Conservation (phyloP, 2,797 vertebrate genomes). For the Chloroceryle amazona region DNA sequence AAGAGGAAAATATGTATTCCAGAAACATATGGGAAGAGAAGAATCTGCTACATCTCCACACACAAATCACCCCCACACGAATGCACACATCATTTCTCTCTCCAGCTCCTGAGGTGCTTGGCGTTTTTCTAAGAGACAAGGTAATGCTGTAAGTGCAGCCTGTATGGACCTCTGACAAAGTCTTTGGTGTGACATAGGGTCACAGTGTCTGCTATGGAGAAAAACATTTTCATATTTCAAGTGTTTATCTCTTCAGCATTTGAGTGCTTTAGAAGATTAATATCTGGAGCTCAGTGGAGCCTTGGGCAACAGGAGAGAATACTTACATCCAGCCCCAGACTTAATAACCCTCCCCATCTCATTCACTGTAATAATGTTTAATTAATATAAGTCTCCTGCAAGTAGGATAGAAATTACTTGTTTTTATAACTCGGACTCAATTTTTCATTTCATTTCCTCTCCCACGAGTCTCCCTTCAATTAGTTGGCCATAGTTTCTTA, state of each 20-base stretch:
- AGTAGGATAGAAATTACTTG: conserved; percentile 83
- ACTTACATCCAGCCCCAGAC: conserved; percentile 76
- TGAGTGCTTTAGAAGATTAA: conserved; percentile 83
- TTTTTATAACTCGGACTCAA: conserved; percentile 85
- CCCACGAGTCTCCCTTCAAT: conserved; percentile 79
- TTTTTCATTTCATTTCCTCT: conserved; percentile 86
- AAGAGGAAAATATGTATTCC: conserved; percentile 67
- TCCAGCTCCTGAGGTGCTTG: not conserved
- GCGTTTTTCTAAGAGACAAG: not conserved
- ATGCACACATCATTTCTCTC: conserved; percentile 47
- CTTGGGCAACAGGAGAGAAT: conserved; percentile 77
- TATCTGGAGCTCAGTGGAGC: conserved; percentile 76
- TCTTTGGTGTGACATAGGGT: conserved; percentile 58
- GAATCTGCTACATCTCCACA: conserved; percentile 68
- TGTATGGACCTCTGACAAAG: conserved; percentile 44
- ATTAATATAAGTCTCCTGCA: conserved; percentile 88
- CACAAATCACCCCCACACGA: conserved; percentile 63
- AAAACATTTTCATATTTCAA: conserved; percentile 85
- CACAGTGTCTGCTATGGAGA: conserved; percentile 66
- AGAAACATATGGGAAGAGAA: conserved; percentile 67
- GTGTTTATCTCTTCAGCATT: conserved; percentile 84
- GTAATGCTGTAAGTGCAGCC: conserved; percentile 7
- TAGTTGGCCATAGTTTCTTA: conserved; percentile 79
- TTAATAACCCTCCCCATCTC: conserved; percentile 79
- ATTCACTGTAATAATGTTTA: conserved; percentile 85